Conservation (phyloP, 1,140 invertebrate species). For the Ruditapes philippinarum region DNA sequence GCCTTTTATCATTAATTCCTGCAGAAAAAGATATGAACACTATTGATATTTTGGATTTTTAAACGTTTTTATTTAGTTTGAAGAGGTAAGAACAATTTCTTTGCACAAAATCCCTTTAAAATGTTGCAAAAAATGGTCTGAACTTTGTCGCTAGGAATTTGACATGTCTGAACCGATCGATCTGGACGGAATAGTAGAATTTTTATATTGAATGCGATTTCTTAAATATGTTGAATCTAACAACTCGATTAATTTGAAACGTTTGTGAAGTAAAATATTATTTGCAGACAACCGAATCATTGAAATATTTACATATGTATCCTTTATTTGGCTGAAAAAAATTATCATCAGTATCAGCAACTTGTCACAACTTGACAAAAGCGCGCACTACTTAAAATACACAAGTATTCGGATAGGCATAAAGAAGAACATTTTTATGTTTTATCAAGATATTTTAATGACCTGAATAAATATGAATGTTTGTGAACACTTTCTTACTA, state of each 20-base stretch:
- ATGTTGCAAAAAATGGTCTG: neutral
- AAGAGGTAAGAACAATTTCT: neutral
- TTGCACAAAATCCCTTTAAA: neutral
- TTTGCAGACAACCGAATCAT: neutral
- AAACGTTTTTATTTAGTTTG: neutral
- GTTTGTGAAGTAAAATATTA: neutral
- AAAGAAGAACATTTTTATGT: too few relatives aligned
- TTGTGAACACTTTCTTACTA: neutral
- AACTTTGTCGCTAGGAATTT: neutral
- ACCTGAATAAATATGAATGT: neutral
- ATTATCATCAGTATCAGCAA: neutral
- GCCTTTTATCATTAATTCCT: neutral
- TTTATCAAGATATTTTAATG: neutral
- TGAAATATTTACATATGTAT: neutral
- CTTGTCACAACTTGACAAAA: slow-evolving; percentile 18
- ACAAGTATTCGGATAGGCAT: neutral
- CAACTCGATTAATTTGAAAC: neutral
- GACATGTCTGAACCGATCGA: slow-evolving; percentile 8
- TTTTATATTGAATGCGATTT: neutral
- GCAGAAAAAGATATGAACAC: neutral
- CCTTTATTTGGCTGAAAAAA: neutral
- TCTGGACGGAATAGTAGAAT: neutral
- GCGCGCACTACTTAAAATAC: neutral
- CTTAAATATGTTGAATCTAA: neutral
- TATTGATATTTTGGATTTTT: neutral